Evolutionary conservation across 1,140 invertebrate species (phyloP).

Genomic region (Neotoxoptera formosana): DNA sequence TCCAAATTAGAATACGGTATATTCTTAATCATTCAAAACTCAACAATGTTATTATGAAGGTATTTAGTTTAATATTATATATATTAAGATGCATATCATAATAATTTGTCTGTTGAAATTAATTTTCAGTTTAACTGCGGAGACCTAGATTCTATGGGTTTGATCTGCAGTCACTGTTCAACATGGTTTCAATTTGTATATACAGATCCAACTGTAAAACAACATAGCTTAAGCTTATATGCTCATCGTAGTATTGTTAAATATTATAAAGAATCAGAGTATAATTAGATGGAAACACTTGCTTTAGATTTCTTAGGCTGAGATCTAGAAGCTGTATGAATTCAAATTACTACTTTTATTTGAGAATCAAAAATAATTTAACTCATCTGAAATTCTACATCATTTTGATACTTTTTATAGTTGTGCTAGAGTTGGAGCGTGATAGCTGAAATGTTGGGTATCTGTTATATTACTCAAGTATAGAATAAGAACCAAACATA

Average conservation of each 20-base stretch:
- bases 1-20: conserved; percentile 75
- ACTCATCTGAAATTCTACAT: no score
- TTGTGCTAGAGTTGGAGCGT: no score
- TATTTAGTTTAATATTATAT: conserved; percentile 63
- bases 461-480: neutral
- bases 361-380: neutral
- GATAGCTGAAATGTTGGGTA: no score
- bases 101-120: conserved; percentile 53
- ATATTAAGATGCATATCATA: neutral
- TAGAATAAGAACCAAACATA: neutral
- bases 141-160: conserved; percentile 74
- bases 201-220: conserved; percentile 80
- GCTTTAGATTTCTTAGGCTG: conserved; percentile 83
- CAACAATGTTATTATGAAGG: conserved; percentile 80
- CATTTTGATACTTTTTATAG: no score
- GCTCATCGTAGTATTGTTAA: conserved; percentile 70
- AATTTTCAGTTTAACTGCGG: conserved; percentile 76
- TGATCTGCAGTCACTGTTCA: conserved; percentile 71
- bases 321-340: conserved; percentile 73
- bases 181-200: conserved; percentile 91
- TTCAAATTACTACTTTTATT: neutral
- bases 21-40: conserved; percentile 74
- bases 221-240: conserved; percentile 74
- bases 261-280: conserved; percentile 65
- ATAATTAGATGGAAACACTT: conserved; percentile 75